Percentiles rank a stretch among this genome's conserved stretches.
These are phyloP conservation scores for Parapsyche elsis DNA, from an alignment of 1,140 invertebrate genomes.

Conservation along the genomic window DNA sequence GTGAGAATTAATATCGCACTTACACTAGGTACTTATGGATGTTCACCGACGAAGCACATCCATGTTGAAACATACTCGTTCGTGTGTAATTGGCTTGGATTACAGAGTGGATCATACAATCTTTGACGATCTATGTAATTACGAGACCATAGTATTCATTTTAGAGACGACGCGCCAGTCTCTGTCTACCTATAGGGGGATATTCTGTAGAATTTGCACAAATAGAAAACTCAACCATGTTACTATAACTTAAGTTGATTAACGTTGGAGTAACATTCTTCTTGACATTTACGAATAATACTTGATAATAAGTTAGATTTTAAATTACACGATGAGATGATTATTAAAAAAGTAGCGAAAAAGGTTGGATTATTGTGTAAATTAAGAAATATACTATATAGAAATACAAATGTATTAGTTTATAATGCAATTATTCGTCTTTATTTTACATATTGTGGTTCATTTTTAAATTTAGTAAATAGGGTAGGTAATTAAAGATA, in stretches of 20 bases:
- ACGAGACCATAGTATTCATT: slow-evolving; percentile 50
- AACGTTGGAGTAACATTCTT: slow-evolving; percentile 7
- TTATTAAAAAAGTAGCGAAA: no score
- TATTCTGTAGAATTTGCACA: slow-evolving; percentile 17
- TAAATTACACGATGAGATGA: no score
- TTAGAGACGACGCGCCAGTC: slow-evolving; percentile 3
- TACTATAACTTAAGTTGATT: slow-evolving; percentile 16
- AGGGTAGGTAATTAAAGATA: no score
- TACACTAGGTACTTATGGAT: neutral
- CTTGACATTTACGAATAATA: neutral
- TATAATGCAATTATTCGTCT: no score
- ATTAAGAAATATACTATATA: no score
- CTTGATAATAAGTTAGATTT: no score
- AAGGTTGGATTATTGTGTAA: no score
- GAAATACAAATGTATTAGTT: no score
- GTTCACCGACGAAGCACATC: slow-evolving; percentile 2
- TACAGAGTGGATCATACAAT: slow-evolving; percentile 51
- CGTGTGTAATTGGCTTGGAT: slow-evolving; percentile 51
- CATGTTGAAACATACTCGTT: slow-evolving; percentile 44
- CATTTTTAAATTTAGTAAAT: no score
- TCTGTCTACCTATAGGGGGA: neutral
- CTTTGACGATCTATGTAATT: slow-evolving; percentile 51
- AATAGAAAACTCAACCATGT: slow-evolving; percentile 28
- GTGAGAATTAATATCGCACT: neutral
- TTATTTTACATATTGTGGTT: no score